Conservation (phyloP, 2,113 vertebrate genomes). For the Phoxinus phoxinus region DNA sequence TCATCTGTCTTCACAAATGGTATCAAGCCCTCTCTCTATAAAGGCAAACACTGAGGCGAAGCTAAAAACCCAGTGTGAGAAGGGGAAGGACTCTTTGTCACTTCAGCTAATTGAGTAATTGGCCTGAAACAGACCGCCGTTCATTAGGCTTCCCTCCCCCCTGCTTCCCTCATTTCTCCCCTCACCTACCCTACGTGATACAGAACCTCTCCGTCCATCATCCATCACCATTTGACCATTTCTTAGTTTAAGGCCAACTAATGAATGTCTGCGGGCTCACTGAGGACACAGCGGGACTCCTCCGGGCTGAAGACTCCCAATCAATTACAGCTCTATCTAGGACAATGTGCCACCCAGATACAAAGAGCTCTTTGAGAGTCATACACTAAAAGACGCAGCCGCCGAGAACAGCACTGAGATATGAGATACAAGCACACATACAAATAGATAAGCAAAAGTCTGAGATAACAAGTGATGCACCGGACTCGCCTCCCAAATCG, state of each 20-base stretch:
- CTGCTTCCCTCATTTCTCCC: conserved; percentile 35
- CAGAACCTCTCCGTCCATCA: conserved; percentile 49
- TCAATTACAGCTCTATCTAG: conserved; percentile 63
- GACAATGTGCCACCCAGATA: conserved; percentile 52
- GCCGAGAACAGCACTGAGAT: not conserved
- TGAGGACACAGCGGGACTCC: conserved; percentile 59
- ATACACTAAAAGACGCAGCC: not conserved
- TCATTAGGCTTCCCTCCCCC: conserved; percentile 41
- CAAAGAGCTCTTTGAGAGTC: conserved; percentile 1
- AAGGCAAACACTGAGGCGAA: conserved; percentile 20
- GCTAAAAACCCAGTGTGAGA: conserved; percentile 29
- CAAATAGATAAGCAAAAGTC: conserved; percentile 15
- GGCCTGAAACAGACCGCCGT: conserved; percentile 40
- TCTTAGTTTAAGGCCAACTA: conserved; percentile 63
- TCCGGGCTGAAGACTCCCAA: conserved; percentile 63
- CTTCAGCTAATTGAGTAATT: conserved; percentile 60
- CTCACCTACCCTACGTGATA: conserved; percentile 42
- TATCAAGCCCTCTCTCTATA: conserved; percentile 2
- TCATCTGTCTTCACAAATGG: conserved; percentile 24
- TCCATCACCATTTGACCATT: conserved; percentile 63
- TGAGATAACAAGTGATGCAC: conserved; percentile 32
- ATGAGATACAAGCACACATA: conserved; percentile 8
- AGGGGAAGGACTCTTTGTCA: conserved; percentile 52
- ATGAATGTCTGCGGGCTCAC: conserved; percentile 60
- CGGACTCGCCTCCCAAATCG: not conserved